A percentile compares a stretch with the other conserved stretches of the same genome.
These are phyloP conservation scores for Drosophila rubida DNA, from an alignment of 2,888 invertebrate species.

Conservation along the genomic window DNA sequence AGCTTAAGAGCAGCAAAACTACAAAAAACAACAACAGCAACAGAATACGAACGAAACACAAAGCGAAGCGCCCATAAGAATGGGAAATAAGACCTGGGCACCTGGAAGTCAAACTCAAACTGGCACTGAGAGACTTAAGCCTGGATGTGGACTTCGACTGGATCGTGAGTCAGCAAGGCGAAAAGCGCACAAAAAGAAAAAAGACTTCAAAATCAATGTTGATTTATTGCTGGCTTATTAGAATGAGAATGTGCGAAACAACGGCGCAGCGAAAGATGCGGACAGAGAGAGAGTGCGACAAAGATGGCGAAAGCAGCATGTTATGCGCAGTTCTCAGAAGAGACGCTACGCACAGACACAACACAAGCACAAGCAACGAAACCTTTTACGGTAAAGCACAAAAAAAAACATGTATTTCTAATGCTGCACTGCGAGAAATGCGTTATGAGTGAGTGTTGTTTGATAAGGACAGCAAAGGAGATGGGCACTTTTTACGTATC, in stretches of 20 bases:
- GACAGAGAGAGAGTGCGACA: conserved; percentile 1
- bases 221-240: conserved; percentile 77
- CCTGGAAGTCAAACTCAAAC: conserved; percentile 51
- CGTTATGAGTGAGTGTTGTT: no score
- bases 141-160: conserved; percentile 19
- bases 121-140: conserved; percentile 19
- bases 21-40: conserved; percentile 17
- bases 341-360: conserved; percentile 21
- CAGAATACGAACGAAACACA: conserved; percentile 42
- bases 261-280: conserved; percentile 24
- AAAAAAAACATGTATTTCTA: conserved; percentile 29
- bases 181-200: conserved; percentile 43
- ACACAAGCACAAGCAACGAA: conserved; percentile 22
- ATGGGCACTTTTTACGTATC: no score
- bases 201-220: conserved; percentile 67
- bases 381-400: conserved; percentile 23
- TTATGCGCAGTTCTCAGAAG: conserved; percentile 48
- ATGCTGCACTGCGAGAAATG: conserved; percentile 35
- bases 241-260: conserved; percentile 60
- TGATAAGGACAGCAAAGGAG: no score
- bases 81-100: conserved; percentile 50
- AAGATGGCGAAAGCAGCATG: conserved; percentile 18
- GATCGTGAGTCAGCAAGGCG: conserved; percentile 76
- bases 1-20: conserved; percentile 53
- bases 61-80: conserved; percentile 75